Conservation (phyloP, 1,140 invertebrate species). For the Nephotettix cincticeps region DNA sequence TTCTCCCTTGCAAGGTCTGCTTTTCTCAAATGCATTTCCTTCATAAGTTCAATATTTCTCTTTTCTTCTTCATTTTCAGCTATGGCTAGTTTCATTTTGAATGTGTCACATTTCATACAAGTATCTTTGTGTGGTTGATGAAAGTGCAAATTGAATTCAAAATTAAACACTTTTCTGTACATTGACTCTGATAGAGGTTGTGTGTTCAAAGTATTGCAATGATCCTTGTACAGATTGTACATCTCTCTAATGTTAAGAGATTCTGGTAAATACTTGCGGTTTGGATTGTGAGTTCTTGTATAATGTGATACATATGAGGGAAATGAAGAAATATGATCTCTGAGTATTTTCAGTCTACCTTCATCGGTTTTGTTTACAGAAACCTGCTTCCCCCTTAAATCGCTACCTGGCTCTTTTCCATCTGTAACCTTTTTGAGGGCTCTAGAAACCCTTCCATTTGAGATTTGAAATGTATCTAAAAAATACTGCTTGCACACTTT, state of each 20-base stretch:
- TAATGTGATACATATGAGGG: constrained; percentile 31
- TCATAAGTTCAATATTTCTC: constrained; percentile 30
- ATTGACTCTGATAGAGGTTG: constrained; percentile 49
- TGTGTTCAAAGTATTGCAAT: constrained; percentile 46
- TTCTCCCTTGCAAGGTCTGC: constrained; percentile 26
- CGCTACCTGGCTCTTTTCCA: constrained; percentile 8
- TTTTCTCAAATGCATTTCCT: constrained; percentile 34
- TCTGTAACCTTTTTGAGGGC: not conserved
- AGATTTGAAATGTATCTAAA: not conserved
- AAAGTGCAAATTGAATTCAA: constrained; percentile 52
- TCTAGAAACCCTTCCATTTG: not conserved
- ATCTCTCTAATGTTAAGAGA: constrained; percentile 51
- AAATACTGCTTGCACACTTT: constrained; percentile 8
- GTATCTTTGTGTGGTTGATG: constrained; percentile 46
- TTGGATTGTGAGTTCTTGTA: constrained; percentile 47
- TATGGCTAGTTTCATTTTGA: constrained; percentile 27
- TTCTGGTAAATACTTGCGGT: constrained; percentile 49
- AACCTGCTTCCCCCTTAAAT: constrained; percentile 14
- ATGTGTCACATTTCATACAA: constrained; percentile 35
- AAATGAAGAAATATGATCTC: constrained; percentile 32
- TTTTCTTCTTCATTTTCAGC: constrained; percentile 21
- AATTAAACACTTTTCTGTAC: constrained; percentile 52
- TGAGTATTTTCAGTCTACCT: constrained; percentile 11
- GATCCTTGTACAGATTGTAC: constrained; percentile 48
- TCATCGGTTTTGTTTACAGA: constrained; percentile 7